These are phyloP conservation scores for Melanerpes formicivorus DNA, from an alignment of 2,113 vertebrate genomes.

Conservation along the genomic window DNA sequence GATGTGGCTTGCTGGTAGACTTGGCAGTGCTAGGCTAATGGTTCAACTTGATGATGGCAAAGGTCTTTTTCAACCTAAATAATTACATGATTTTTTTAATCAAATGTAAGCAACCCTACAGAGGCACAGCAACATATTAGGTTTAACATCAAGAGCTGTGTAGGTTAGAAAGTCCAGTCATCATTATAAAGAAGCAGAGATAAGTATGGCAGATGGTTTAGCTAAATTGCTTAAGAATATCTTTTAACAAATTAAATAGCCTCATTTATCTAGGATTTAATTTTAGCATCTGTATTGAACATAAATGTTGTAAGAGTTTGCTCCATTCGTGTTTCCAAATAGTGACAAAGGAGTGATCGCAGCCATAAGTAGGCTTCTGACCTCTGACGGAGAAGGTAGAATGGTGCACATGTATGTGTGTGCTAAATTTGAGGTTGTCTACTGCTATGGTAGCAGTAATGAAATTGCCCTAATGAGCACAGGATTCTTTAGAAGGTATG, in stretches of 20 bases:
- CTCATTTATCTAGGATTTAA: background rate
- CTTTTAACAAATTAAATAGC: background rate
- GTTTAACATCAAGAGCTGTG: background rate
- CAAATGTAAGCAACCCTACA: background rate
- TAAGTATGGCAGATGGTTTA: background rate
- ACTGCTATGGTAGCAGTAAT: background rate
- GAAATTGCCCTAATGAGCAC: background rate
- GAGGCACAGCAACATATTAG: background rate
- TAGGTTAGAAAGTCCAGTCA: background rate
- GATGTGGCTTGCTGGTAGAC: no score
- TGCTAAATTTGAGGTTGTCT: background rate
- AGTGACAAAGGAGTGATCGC: background rate
- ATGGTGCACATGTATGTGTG: rapidly evolving
- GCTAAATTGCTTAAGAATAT: background rate
- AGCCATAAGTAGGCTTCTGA: background rate
- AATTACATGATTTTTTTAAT: background rate
- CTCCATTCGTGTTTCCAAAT: background rate
- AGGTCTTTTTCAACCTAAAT: no score
- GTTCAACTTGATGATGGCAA: no score
- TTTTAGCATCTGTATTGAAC: background rate
- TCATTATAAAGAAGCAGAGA: background rate
- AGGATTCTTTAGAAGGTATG: background rate
- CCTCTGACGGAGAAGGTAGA: background rate
- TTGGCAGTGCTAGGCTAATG: no score
- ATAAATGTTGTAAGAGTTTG: background rate